Percentiles rank a stretch among this genome's conserved stretches.
phyloP scores from a whole-genome alignment of 2,888 invertebrate genomes.

The Drosophila merina region DNA sequence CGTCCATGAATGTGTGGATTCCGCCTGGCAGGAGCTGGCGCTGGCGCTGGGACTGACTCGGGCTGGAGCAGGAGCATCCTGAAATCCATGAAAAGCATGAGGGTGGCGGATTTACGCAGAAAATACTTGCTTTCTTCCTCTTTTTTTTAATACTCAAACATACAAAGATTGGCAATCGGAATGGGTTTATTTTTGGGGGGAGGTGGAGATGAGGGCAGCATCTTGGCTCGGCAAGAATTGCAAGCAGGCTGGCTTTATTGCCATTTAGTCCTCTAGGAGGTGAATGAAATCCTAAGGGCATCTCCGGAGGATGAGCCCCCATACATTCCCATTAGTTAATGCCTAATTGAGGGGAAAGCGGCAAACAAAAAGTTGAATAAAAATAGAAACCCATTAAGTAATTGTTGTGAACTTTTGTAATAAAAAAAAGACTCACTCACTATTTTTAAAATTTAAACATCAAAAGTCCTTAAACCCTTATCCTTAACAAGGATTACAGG shows the following conservation, averaged over 20 bases:
- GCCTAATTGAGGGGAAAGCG: background rate
- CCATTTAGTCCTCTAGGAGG: constrained; percentile 25
- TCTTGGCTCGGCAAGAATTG: constrained; percentile 39
- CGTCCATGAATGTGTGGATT: constrained; percentile 53
- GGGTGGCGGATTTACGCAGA: constrained; percentile 68
- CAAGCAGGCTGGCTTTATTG: constrained; percentile 30
- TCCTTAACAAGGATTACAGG: constrained; percentile 2
- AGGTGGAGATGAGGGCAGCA: constrained; percentile 14
- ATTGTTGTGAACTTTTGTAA: background rate
- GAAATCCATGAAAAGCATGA: constrained; percentile 30
- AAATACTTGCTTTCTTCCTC: constrained; percentile 26
- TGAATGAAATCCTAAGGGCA: constrained; percentile 6
- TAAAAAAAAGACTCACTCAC: background rate
- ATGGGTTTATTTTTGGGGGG: constrained; percentile 13
- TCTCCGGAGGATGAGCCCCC: background rate
- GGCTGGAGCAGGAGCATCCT: constrained; percentile 25
- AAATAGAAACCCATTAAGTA: background rate
- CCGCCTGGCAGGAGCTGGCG: constrained; percentile 44
- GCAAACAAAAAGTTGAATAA: background rate
- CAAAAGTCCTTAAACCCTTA: background rate
- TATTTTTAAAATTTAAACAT: background rate
- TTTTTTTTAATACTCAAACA: constrained; percentile 72
- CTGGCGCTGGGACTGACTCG: background rate
- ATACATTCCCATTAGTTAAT: constrained; percentile 1
- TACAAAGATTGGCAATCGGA: constrained; percentile 76